A percentile compares a stretch with the other conserved stretches of the same genome.
phyloP scores from a whole-genome alignment of 1,140 invertebrate genomes.

The Oreohelix idahoensis region DNA sequence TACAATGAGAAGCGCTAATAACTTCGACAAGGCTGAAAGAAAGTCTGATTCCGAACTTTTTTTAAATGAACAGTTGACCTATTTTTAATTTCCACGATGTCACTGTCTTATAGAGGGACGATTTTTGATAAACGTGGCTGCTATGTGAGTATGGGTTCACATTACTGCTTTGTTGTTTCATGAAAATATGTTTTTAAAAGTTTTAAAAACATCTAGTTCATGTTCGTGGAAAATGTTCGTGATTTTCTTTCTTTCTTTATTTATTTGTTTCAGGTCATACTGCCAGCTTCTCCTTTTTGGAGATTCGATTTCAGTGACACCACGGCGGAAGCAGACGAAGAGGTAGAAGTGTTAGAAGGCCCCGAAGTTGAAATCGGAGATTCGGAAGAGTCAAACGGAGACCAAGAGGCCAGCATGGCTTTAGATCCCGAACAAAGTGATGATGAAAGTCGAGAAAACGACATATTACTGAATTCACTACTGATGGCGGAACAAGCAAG shows the following conservation, averaged over 20 bases:
- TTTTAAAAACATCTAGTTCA: neutral
- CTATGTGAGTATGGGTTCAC: neutral
- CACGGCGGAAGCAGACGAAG: slow-evolving; percentile 35
- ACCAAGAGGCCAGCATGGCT: neutral
- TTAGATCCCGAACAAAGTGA: neutral
- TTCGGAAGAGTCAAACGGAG: neutral
- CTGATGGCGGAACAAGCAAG: neutral
- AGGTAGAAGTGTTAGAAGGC: slow-evolving; percentile 37
- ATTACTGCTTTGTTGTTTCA: neutral
- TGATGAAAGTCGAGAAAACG: neutral
- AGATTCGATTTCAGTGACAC: slow-evolving; percentile 32
- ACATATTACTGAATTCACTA: neutral
- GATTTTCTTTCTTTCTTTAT: too few relatives aligned
- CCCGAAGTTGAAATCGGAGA: slow-evolving; percentile 28
- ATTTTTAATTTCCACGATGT: neutral
- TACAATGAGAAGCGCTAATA: neutral
- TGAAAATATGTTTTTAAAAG: neutral
- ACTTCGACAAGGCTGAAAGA: neutral
- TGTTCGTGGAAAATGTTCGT: neutral
- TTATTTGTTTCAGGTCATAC: neutral
- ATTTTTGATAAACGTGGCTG: neutral
- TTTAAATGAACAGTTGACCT: neutral
- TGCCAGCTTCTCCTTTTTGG: slow-evolving; percentile 21
- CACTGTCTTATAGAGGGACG: neutral
- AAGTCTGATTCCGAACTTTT: neutral